Evolutionary conservation across 2,797 vertebrate genomes (phyloP).

Genomic region (Alcedo atthis): DNA sequence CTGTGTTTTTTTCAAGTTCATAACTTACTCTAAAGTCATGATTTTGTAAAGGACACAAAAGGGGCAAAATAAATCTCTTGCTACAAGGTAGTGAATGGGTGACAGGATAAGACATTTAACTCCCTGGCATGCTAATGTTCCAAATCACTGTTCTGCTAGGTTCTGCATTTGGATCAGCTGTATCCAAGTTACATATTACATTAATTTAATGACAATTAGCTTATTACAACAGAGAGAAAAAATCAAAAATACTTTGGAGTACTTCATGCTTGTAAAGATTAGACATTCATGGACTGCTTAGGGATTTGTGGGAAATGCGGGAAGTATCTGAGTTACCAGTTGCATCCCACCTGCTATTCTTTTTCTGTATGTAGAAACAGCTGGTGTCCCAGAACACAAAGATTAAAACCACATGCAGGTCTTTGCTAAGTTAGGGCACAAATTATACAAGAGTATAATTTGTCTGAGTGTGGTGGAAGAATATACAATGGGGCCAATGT

Average conservation of each 20-base stretch:
- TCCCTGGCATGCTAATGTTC: background rate
- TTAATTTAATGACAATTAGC: background rate
- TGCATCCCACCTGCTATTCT: background rate
- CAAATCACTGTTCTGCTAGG: background rate
- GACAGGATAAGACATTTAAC: background rate
- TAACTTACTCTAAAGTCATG: constrained; percentile 23
- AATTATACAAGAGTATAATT: background rate
- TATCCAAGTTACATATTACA: background rate
- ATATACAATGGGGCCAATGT: background rate
- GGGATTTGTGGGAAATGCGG: background rate
- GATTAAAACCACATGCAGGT: background rate
- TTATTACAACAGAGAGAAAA: background rate
- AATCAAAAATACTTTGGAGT: background rate
- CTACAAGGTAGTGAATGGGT: background rate
- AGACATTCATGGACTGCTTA: background rate
- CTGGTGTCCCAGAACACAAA: background rate
- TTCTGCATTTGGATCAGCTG: background rate
- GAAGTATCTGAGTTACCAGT: background rate
- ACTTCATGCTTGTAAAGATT: background rate
- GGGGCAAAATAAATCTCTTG: constrained; percentile 49
- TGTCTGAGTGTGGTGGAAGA: background rate
- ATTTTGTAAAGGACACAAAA: constrained; percentile 54
- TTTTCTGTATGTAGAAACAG: background rate
- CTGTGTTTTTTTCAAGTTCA: constrained; percentile 25
- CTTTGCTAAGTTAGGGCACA: background rate